A percentile compares a stretch with the other conserved stretches of the same genome.
These are phyloP conservation scores for Pterocles orientalis DNA, from an alignment of 2,113 vertebrate genomes.

Conservation along the genomic window DNA sequence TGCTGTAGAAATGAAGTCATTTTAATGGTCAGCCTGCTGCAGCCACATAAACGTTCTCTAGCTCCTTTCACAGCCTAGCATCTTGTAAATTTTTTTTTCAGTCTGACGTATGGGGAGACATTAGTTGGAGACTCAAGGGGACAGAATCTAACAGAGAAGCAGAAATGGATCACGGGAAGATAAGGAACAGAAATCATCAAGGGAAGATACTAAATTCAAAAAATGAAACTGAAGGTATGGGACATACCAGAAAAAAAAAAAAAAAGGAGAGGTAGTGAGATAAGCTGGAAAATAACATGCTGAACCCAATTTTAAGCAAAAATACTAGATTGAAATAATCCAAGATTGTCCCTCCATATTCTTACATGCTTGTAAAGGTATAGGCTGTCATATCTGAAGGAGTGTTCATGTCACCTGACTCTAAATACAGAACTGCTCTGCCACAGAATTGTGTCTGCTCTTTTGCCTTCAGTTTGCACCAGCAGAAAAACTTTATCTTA, in stretches of 20 bases:
- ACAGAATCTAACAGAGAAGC: conserved; percentile 16
- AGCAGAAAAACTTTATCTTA: background rate
- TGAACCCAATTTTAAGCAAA: conserved; percentile 8
- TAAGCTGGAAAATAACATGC: background rate
- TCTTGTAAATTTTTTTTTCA: background rate
- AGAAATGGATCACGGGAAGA: conserved; percentile 10
- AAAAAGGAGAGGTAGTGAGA: background rate
- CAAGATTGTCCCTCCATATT: background rate
- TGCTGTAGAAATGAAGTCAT: conserved; percentile 55
- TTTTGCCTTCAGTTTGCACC: background rate
- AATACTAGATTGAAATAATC: background rate
- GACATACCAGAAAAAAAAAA: background rate
- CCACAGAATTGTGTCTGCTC: background rate
- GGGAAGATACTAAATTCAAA: conserved; percentile 14
- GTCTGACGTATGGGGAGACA: conserved; percentile 1
- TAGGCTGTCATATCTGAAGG: background rate
- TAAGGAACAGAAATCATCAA: conserved; percentile 45
- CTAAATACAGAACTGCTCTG: background rate
- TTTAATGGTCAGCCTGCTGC: conserved; percentile 62
- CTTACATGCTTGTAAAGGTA: background rate
- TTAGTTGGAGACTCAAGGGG: conserved; percentile 1
- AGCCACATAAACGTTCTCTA: conserved; percentile 5
- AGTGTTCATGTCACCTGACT: background rate
- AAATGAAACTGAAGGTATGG: background rate
- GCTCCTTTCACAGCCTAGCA: background rate